phyloP scores from a whole-genome alignment of 2,797 vertebrate species.

The Heterohyrax brucei region DNA sequence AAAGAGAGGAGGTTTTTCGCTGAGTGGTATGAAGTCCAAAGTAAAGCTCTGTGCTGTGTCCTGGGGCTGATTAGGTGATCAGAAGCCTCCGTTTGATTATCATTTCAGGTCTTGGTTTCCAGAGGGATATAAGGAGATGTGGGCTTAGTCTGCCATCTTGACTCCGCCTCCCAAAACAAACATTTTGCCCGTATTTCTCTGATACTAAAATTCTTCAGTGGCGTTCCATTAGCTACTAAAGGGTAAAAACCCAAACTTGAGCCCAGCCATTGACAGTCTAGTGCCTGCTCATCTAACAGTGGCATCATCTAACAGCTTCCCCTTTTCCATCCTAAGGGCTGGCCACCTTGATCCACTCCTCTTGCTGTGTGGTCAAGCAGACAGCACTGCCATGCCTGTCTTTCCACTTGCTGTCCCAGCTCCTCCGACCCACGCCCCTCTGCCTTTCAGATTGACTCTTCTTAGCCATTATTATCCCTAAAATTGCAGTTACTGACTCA shows the following conservation, averaged over 20 bases:
- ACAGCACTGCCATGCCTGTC: background rate
- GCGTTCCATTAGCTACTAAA: background rate
- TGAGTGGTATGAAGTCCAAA: no score
- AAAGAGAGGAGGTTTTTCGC: no score
- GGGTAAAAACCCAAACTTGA: background rate
- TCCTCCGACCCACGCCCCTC: background rate
- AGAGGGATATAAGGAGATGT: no score
- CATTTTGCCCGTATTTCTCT: background rate
- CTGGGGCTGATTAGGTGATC: no score
- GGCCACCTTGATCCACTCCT: background rate
- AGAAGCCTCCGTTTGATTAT: no score
- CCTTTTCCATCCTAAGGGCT: background rate
- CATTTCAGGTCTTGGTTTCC: no score
- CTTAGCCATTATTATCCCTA: background rate
- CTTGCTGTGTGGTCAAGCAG: accelerated
- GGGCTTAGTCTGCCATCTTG: no score
- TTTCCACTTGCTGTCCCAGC: background rate
- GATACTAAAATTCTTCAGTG: background rate
- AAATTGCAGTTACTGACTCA: background rate
- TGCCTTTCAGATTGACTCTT: background rate
- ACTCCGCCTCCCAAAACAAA: no score
- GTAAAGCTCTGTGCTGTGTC: no score
- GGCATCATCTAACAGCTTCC: background rate
- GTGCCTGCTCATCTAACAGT: background rate
- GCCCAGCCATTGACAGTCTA: background rate